Percentiles rank a stretch among this genome's conserved stretches.
These are phyloP conservation scores for Otolemur crassicaudatus DNA, from an alignment of 2,797 vertebrate genomes.

Conservation along the genomic window DNA sequence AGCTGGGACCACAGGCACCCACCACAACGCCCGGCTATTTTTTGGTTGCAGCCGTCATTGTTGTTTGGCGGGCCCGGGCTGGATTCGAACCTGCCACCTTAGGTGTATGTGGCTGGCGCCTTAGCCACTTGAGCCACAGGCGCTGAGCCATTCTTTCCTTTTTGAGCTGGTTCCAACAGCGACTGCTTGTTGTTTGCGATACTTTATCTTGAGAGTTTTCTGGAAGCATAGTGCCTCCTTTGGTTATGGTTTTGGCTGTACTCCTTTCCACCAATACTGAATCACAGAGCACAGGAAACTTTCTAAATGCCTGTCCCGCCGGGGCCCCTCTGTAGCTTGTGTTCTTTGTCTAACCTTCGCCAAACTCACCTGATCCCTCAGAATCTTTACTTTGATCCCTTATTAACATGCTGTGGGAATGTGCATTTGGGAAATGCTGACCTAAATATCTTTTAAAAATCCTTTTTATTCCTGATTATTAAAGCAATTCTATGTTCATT, in stretches of 20 bases:
- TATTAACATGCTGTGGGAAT: fast-evolving
- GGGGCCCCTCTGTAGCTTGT: neutral
- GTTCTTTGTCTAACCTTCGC: neutral
- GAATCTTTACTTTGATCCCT: neutral
- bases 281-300: too few species aligned
- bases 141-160: too few species aligned
- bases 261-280: neutral
- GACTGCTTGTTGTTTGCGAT: neutral
- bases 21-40: too few species aligned
- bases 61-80: too few species aligned
- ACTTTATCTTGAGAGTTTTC: neutral
- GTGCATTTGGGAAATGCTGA: neutral
- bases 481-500: neutral
- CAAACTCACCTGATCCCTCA: neutral
- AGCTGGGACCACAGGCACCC: neutral
- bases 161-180: neutral
- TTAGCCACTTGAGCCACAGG: too few species aligned
- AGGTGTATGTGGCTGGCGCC: too few species aligned
- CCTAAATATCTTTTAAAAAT: neutral
- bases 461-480: neutral
- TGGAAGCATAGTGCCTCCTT: neutral
- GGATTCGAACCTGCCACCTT: too few species aligned
- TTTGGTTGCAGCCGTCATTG: too few species aligned
- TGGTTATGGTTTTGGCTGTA: too few species aligned
- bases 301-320: too few species aligned